Evolutionary conservation across 2,113 vertebrate species (phyloP).

Genomic region (Alosa alosa): DNA sequence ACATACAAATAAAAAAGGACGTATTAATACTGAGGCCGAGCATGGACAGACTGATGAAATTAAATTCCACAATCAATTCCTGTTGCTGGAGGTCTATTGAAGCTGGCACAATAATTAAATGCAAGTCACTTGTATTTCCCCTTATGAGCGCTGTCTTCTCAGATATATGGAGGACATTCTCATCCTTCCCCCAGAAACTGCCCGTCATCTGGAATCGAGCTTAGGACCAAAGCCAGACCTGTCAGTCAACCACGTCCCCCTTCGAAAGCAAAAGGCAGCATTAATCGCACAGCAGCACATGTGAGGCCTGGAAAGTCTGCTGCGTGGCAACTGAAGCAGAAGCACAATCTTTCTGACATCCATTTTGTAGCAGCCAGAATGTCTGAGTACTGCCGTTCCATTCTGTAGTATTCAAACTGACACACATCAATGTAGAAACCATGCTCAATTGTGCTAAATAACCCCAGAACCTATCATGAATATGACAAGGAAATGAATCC

Average conservation of each 20-base stretch:
- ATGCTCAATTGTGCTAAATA: background rate
- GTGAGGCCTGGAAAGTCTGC: conserved; percentile 33
- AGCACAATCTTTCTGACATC: background rate
- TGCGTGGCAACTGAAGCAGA: background rate
- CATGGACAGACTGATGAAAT: conserved; percentile 36
- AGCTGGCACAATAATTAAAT: conserved; percentile 60
- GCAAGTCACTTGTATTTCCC: conserved; percentile 41
- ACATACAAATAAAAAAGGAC: conserved; percentile 20
- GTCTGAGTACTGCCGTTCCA: background rate
- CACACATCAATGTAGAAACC: background rate
- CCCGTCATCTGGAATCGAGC: conserved; percentile 58
- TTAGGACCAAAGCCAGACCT: conserved; percentile 46
- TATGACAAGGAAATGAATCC: background rate
- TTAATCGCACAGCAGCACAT: conserved; percentile 63
- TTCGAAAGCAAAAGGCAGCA: conserved; percentile 58
- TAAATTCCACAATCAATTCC: conserved; percentile 51
- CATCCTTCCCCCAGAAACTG: conserved; percentile 33
- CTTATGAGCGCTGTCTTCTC: conserved; percentile 1
- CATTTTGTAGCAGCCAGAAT: background rate
- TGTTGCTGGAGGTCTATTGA: conserved; percentile 44
- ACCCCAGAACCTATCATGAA: background rate
- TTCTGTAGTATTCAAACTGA: background rate
- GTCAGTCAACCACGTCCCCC: conserved; percentile 64
- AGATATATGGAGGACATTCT: conserved; percentile 41
- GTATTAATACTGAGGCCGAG: conserved; percentile 40